These are phyloP conservation scores for Brachyrhaphis roseni DNA, from an alignment of 2,797 vertebrate species.

Conservation along the genomic window DNA sequence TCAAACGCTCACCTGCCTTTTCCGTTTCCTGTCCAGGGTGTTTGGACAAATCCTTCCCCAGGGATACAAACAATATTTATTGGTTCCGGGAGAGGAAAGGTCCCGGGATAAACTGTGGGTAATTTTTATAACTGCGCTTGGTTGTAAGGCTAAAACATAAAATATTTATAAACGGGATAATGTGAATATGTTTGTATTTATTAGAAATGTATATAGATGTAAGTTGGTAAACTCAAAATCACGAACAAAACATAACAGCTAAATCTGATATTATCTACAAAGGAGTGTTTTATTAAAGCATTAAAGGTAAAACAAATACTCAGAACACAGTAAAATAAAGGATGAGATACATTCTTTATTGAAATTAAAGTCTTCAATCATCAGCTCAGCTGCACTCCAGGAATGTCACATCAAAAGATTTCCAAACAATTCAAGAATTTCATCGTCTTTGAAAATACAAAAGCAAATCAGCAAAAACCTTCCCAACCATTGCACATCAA, in stretches of 20 bases:
- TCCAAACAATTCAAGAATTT: slow-evolving; percentile 42
- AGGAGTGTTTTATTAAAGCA: not conserved
- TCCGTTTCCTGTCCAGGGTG: too few relatives aligned
- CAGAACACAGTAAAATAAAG: not conserved
- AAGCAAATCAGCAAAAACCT: slow-evolving; percentile 32
- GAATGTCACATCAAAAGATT: slow-evolving; percentile 49
- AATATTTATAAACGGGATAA: too few relatives aligned
- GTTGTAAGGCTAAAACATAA: too few relatives aligned
- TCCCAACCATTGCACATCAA: slow-evolving; percentile 44
- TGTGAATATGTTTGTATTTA: too few relatives aligned
- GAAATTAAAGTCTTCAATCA: slow-evolving; percentile 50
- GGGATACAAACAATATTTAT: too few relatives aligned
- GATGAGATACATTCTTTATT: slow-evolving; percentile 73
- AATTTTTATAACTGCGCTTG: too few relatives aligned
- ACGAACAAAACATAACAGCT: not conserved
- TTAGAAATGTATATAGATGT: not conserved
- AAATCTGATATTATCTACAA: not conserved
- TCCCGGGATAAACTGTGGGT: too few relatives aligned
- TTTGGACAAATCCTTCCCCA: too few relatives aligned
- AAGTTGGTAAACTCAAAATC: too few relatives aligned
- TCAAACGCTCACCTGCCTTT: too few relatives aligned
- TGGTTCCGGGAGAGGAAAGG: too few relatives aligned
- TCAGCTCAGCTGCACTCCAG: slow-evolving; percentile 39
- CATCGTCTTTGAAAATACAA: slow-evolving; percentile 26
- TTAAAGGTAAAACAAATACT: not conserved